Conservation (phyloP, 2,797 vertebrate genomes). For the Bryconaethiops microstoma region DNA sequence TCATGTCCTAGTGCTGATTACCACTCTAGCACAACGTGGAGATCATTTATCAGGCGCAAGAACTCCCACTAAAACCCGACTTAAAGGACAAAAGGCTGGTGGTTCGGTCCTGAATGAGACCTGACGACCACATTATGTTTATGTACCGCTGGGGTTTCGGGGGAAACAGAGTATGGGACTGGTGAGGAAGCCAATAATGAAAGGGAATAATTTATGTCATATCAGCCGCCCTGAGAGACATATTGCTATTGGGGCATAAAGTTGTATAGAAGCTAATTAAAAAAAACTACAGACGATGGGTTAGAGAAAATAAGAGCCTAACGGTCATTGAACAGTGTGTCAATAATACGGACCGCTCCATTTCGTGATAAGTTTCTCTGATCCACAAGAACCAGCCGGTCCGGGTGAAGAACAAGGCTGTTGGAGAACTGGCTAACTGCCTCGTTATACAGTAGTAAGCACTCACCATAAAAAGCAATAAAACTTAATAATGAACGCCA, state of each 20-base stretch:
- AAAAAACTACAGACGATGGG: no score
- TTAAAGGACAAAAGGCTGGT: background rate
- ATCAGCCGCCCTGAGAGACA: background rate
- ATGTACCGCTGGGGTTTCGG: background rate
- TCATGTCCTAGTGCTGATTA: background rate
- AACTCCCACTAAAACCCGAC: background rate
- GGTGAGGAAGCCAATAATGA: background rate
- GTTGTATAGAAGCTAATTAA: no score
- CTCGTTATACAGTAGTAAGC: background rate
- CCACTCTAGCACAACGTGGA: background rate
- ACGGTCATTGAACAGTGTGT: background rate
- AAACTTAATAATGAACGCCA: background rate
- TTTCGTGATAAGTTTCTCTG: background rate
- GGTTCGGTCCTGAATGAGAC: background rate
- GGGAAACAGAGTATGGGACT: background rate
- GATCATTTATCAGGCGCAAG: background rate
- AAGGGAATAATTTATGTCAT: slow-evolving; percentile 34
- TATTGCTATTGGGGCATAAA: no score
- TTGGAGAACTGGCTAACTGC: background rate
- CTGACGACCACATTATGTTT: no score
- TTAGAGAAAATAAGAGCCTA: no score
- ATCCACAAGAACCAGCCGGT: no score
- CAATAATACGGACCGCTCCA: background rate
- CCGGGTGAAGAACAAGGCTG: background rate
- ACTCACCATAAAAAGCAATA: background rate